These are phyloP conservation scores for Andricus grossulariae DNA, from an alignment of 1,140 invertebrate genomes.

Conservation along the genomic window DNA sequence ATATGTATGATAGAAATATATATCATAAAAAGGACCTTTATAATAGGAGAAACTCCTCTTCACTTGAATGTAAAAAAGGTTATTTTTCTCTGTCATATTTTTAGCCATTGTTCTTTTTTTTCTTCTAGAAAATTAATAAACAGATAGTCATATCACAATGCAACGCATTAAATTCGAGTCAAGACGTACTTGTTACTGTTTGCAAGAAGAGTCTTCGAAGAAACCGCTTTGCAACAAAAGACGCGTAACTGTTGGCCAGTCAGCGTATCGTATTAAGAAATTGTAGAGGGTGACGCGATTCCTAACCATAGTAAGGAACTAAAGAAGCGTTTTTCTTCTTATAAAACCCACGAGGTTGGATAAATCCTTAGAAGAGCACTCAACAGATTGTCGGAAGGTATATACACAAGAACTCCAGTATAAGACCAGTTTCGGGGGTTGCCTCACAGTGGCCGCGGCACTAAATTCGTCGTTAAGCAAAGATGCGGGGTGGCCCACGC, in stretches of 20 bases:
- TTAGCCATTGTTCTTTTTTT: no score
- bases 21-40: no score
- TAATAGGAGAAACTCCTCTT: no score
- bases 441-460: no score
- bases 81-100: no score
- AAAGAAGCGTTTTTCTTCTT: not conserved
- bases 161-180: not conserved
- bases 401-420: no score
- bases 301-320: not conserved
- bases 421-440: no score
- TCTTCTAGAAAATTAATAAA: no score
- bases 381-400: not conserved
- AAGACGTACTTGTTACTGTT: not conserved
- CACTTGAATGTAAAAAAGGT: no score
- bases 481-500: no score
- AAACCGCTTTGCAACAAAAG: constrained; percentile 42
- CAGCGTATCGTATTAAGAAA: constrained; percentile 42
- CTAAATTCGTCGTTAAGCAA: no score
- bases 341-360: not conserved
- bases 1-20: no score
- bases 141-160: not conserved
- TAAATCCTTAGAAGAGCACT: not conserved
- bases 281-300: not conserved
- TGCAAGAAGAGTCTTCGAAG: not conserved
- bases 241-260: constrained; percentile 49